Evolutionary conservation across 35 echinoderm and acorn worm species (phyloP).

Genomic region (Apostichopus parvimensis): DNA sequence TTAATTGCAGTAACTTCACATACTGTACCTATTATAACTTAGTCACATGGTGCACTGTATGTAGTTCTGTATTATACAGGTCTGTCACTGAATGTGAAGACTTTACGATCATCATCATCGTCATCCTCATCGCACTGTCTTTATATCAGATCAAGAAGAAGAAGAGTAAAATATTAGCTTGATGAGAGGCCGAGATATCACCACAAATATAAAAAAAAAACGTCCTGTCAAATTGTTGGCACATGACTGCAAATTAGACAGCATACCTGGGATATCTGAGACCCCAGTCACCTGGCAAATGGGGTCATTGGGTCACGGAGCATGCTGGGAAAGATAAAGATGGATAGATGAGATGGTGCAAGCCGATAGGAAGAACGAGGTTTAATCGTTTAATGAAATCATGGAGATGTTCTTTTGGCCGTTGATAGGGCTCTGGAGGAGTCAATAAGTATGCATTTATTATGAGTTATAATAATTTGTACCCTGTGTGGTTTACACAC

Average conservation of each 20-base stretch:
- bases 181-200: neutral
- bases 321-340: neutral
- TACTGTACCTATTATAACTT: too few relatives aligned
- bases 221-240: neutral
- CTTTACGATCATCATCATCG: too few relatives aligned
- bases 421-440: neutral
- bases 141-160: too few relatives aligned
- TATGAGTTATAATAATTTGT: neutral
- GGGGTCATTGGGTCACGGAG: constrained; percentile 15
- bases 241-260: constrained; percentile 35
- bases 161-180: neutral
- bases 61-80: too few relatives aligned
- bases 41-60: too few relatives aligned
- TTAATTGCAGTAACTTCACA: too few relatives aligned
- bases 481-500: neutral
- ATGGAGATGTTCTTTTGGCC: neutral
- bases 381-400: constrained; percentile 37
- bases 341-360: neutral
- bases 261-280: constrained; percentile 49
- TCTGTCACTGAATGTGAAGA: too few relatives aligned
- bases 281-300: constrained; percentile 8
- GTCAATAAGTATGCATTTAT: neutral
- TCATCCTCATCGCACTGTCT: too few relatives aligned
- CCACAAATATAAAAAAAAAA: neutral
- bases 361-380: neutral